These are phyloP conservation scores for Cetoscarus ocellatus DNA, from an alignment of 2,797 vertebrate genomes.

Conservation along the genomic window DNA sequence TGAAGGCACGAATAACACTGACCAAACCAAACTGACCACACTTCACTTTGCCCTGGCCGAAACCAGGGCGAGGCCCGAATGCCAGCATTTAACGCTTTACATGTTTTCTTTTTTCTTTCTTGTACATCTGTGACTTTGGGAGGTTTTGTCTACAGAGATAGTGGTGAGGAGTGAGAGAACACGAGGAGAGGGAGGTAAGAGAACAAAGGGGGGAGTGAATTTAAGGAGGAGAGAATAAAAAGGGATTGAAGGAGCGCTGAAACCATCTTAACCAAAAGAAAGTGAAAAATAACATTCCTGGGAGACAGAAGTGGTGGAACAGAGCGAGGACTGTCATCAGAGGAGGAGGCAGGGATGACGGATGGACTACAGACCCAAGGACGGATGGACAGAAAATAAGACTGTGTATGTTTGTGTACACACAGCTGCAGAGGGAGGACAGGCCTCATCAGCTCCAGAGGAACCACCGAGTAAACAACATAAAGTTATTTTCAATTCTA, in stretches of 20 bases:
- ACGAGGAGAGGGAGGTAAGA: conserved; percentile 32
- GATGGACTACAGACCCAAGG: conserved; percentile 51
- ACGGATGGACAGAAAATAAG: conserved; percentile 61
- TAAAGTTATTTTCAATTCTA: conserved; percentile 51
- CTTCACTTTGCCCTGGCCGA: conserved; percentile 59
- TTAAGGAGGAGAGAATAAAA: background rate
- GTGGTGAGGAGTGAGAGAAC: conserved; percentile 22
- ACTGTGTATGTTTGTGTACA: conserved; percentile 30
- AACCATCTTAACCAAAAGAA: conserved; percentile 33
- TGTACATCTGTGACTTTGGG: conserved; percentile 38
- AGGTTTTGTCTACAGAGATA: conserved; percentile 50
- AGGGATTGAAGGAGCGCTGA: background rate
- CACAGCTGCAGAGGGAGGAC: conserved; percentile 80
- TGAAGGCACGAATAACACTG: conserved; percentile 73
- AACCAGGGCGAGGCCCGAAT: conserved; percentile 71
- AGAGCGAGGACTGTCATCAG: conserved; percentile 56
- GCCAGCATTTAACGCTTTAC: conserved; percentile 69
- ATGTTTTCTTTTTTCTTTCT: conserved; percentile 52
- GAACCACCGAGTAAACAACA: conserved; percentile 75
- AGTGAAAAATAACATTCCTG: conserved; percentile 55
- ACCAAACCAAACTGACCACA: conserved; percentile 75
- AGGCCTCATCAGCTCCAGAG: conserved; percentile 75
- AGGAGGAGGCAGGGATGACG: conserved; percentile 46
- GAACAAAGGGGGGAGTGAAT: conserved; percentile 11
- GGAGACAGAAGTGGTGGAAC: conserved; percentile 54